A percentile compares a stretch with the other conserved stretches of the same genome.
These are phyloP conservation scores for Arothron firmamentum DNA, from an alignment of 2,113 vertebrate species.

Conservation along the genomic window DNA sequence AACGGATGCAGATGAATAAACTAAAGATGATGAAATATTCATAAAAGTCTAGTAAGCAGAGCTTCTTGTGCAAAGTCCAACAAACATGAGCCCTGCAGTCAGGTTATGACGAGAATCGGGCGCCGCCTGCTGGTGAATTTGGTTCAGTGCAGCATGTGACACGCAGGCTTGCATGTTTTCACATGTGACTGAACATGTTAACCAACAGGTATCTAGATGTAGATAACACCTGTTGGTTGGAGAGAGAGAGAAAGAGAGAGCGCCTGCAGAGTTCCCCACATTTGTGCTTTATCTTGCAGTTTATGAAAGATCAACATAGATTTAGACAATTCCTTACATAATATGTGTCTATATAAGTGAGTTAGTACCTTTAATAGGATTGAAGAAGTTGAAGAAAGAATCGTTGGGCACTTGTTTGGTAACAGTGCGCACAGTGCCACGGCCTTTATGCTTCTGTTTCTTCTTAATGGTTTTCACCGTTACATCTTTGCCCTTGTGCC, in stretches of 20 bases:
- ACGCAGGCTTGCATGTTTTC: no score
- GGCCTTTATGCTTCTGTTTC: constrained; percentile 98
- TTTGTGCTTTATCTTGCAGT: neutral
- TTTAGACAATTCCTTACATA: neutral
- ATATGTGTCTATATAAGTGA: neutral
- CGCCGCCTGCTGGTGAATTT: constrained; percentile 61
- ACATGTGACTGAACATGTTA: no score
- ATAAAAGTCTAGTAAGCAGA: neutral
- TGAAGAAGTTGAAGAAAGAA: constrained; percentile 99
- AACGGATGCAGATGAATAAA: neutral
- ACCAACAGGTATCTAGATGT: no score
- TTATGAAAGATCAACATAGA: neutral
- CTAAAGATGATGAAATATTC: neutral
- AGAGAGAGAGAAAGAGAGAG: no score
- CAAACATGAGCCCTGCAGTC: neutral
- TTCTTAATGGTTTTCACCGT: constrained; percentile 97
- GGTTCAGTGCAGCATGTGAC: neutral
- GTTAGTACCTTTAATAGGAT: constrained; percentile 84
- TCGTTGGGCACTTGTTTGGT: constrained; percentile 94
- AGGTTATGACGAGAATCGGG: constrained; percentile 5
- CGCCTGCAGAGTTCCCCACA: no score
- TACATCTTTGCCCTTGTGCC: constrained; percentile 97
- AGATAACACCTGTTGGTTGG: no score
- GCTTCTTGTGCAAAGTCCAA: neutral
- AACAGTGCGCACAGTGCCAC: constrained; percentile 91